These are phyloP conservation scores for Rhynchophorus ferrugineus DNA, from an alignment of 1,140 invertebrate species.

Conservation along the genomic window DNA sequence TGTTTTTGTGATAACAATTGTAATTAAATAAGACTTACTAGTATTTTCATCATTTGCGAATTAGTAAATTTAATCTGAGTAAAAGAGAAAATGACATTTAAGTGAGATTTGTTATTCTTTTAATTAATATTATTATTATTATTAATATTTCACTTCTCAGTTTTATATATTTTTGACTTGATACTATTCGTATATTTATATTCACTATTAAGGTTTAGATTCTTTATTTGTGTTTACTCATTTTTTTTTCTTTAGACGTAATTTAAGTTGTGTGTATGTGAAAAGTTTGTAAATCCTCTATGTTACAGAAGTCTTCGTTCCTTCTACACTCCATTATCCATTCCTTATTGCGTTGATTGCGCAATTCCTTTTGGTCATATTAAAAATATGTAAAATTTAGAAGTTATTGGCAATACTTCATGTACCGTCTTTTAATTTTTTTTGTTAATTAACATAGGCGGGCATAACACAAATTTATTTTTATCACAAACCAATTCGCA, in stretches of 20 bases:
- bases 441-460: too few species aligned
- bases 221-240: slow-evolving; percentile 6
- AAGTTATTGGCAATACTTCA: slow-evolving; percentile 10
- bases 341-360: slow-evolving; percentile 25
- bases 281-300: slow-evolving; percentile 27
- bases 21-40: slow-evolving; percentile 29
- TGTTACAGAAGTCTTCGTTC: slow-evolving; percentile 36
- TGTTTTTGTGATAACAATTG: slow-evolving; percentile 30
- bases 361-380: slow-evolving; percentile 16
- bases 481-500: too few species aligned
- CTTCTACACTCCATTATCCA: slow-evolving; percentile 36
- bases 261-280: slow-evolving; percentile 19
- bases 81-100: slow-evolving; percentile 15
- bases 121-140: too few species aligned
- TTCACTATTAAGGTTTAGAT: background rate
- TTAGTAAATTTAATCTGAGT: slow-evolving; percentile 11
- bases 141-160: slow-evolving; percentile 2
- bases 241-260: slow-evolving; percentile 10
- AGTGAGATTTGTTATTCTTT: slow-evolving; percentile 21
- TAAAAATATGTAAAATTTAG: slow-evolving; percentile 3
- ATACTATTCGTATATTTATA: slow-evolving; percentile 10
- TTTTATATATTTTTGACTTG: slow-evolving; percentile 1
- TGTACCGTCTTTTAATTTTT: slow-evolving; percentile 1
- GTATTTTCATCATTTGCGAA: slow-evolving; percentile 26
- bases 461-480: too few species aligned